Percentiles rank a stretch among this genome's conserved stretches.
Evolutionary conservation across 2,888 invertebrate species (phyloP).

Genomic region (Drosophila histrio): DNA sequence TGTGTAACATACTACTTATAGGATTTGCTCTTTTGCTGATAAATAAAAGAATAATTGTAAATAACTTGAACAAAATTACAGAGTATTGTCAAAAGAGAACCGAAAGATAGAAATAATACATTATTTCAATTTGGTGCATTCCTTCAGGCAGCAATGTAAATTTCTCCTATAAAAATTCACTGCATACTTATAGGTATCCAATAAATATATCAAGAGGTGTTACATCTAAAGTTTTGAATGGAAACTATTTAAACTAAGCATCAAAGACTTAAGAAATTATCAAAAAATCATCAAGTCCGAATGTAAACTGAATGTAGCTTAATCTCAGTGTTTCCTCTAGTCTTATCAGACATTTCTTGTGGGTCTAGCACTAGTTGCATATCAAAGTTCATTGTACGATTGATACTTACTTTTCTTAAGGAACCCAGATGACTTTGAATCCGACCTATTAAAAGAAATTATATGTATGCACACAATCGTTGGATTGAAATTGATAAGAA

Average conservation of each 20-base stretch:
- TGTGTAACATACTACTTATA: background rate
- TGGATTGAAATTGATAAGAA: background rate
- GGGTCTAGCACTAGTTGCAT: background rate
- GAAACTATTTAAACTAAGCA: too few relatives aligned
- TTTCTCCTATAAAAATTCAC: too few relatives aligned
- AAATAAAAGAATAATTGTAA: background rate
- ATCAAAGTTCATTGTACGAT: conserved; percentile 4
- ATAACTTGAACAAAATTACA: background rate
- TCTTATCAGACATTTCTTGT: too few relatives aligned
- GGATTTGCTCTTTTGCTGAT: background rate
- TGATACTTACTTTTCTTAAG: background rate
- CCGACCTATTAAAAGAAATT: background rate
- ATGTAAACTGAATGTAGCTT: too few relatives aligned
- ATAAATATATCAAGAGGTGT: too few relatives aligned
- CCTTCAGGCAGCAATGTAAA: too few relatives aligned
- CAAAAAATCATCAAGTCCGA: too few relatives aligned
- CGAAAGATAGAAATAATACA: too few relatives aligned
- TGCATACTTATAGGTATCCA: too few relatives aligned
- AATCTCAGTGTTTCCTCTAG: background rate
- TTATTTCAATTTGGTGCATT: too few relatives aligned
- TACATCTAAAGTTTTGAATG: too few relatives aligned
- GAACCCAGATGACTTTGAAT: background rate
- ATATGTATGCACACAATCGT: background rate
- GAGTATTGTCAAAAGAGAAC: background rate
- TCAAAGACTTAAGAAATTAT: too few relatives aligned